A percentile compares a stretch with the other conserved stretches of the same genome.
These are phyloP conservation scores for Tragelaphus buxtoni DNA, from an alignment of 2,113 vertebrate species.

Conservation along the genomic window DNA sequence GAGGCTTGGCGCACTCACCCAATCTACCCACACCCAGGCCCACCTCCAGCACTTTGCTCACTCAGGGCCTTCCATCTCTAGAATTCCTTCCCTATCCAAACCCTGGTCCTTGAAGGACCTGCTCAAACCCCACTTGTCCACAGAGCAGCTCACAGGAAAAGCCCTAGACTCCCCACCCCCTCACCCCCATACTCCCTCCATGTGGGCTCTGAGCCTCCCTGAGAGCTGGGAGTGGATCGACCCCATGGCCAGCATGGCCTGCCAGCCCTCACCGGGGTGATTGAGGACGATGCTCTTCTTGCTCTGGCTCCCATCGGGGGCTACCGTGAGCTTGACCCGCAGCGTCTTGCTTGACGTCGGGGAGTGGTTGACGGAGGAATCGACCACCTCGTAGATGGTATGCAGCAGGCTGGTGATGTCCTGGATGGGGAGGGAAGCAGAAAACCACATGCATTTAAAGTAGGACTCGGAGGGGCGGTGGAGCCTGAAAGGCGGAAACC, in stretches of 20 bases:
- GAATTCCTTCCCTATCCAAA: not conserved
- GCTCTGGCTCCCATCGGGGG: constrained; percentile 93
- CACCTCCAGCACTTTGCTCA: not conserved
- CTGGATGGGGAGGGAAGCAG: constrained; percentile 77
- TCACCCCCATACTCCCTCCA: not conserved
- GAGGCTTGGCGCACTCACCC: accelerated
- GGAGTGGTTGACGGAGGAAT: constrained; percentile 97
- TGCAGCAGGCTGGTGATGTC: constrained; percentile 98
- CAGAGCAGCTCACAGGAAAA: not conserved
- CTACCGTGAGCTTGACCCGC: constrained; percentile 94
- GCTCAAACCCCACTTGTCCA: not conserved
- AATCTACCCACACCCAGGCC: accelerated
- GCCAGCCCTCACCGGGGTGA: constrained; percentile 81
- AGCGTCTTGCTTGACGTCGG: constrained; percentile 96
- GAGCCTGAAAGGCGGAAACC: accelerated
- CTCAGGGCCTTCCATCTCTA: accelerated
- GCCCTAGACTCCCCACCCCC: not conserved
- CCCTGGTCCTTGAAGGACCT: not conserved
- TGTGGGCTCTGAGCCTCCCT: not conserved
- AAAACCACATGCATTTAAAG: not conserved
- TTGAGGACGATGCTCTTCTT: constrained; percentile 88
- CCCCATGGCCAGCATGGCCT: not conserved
- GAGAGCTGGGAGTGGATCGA: not conserved
- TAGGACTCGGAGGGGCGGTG: not conserved
- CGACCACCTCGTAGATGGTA: constrained; percentile 98